phyloP scores from a whole-genome alignment of 2,888 invertebrate species.

The Hirudinaria manillensis region DNA sequence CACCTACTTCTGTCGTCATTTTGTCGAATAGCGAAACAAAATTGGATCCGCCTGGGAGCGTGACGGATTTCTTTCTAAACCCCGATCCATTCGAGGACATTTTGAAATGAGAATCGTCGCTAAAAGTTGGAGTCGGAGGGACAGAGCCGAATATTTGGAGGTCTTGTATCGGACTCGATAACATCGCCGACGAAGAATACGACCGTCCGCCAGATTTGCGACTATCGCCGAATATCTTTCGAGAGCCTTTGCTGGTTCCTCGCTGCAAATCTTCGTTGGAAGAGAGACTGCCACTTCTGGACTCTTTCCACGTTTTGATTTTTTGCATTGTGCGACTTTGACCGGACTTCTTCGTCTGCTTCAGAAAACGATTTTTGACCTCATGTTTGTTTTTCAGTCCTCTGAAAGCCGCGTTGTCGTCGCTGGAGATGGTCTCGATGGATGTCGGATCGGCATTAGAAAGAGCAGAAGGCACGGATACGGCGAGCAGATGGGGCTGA shows the following conservation, averaged over 20 bases:
- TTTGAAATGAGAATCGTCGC: slow-evolving; percentile 15
- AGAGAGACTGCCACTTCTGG: slow-evolving; percentile 10
- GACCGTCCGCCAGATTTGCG: background rate
- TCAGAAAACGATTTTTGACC: background rate
- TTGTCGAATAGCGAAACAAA: background rate
- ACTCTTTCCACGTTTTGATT: background rate
- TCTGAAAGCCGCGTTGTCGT: background rate
- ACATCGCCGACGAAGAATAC: background rate
- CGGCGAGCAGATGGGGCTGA: background rate
- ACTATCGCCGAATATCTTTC: background rate
- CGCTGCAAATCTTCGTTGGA: background rate
- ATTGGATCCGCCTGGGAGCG: slow-evolving; percentile 6
- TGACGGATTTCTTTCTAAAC: slow-evolving; percentile 7
- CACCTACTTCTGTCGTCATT: background rate
- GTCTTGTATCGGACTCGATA: background rate
- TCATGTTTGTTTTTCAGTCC: background rate
- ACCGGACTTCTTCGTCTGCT: background rate
- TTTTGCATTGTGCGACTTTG: background rate
- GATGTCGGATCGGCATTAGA: background rate
- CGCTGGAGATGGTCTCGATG: background rate
- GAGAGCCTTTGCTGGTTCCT: background rate
- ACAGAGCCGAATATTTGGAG: slow-evolving; percentile 15
- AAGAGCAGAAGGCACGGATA: slow-evolving; percentile 8
- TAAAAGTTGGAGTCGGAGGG: slow-evolving; percentile 2
- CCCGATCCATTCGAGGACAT: background rate